Evolutionary conservation across 2,797 vertebrate genomes (phyloP).

Genomic region (Rousettus madagascariensis): DNA sequence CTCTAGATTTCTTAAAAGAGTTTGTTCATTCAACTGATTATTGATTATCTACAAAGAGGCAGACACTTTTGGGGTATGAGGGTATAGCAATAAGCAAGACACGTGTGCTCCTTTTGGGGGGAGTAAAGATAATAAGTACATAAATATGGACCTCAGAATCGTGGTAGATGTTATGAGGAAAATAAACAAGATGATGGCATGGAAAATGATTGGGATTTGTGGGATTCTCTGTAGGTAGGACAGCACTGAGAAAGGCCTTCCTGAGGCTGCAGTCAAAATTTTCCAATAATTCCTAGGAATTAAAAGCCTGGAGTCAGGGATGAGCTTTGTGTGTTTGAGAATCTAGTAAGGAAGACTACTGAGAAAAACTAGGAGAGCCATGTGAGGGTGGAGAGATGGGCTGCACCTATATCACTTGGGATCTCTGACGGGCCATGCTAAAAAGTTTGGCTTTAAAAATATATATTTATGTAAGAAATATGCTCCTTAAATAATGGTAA

Average conservation of each 20-base stretch:
- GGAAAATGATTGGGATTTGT: background rate
- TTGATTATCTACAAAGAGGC: background rate
- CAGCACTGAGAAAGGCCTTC: background rate
- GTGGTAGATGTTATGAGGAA: background rate
- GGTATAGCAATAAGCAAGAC: background rate
- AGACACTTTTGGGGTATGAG: background rate
- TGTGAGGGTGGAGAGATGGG: background rate
- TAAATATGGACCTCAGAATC: background rate
- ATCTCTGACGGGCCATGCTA: background rate
- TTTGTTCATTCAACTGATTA: background rate
- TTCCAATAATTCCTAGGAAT: background rate
- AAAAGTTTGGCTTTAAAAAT: background rate
- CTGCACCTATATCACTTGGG: background rate
- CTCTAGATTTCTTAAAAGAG: slow-evolving; percentile 22
- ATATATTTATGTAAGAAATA: slow-evolving; percentile 22
- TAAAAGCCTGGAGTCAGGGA: background rate
- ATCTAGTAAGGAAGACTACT: background rate
- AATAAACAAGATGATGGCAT: background rate
- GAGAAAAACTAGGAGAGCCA: background rate
- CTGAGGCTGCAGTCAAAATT: background rate
- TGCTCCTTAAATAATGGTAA: background rate
- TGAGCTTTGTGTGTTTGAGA: background rate
- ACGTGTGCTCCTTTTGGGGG: background rate
- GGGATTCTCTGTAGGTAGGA: background rate
- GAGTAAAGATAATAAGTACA: background rate